Evolutionary conservation across 2,888 invertebrate genomes (phyloP), one percentile per base, ranked within the genome.

Genomic region (Diarsia brunnea): DNA sequence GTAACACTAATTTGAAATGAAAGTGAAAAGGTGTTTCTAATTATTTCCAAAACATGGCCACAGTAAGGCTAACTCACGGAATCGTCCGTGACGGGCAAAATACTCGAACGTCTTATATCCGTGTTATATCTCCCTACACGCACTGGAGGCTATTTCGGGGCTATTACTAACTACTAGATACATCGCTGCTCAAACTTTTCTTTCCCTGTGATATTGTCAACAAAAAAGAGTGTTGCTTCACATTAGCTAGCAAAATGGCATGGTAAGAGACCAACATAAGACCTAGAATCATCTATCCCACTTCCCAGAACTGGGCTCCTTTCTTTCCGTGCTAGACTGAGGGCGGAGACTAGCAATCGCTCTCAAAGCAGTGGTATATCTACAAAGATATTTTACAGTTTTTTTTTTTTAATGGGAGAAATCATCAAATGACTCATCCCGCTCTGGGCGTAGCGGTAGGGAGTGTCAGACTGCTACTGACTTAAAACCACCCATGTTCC

Each of bases 81-180:
- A 84, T 87, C 88, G 92, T 91, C 92, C 91, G 84, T 92, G 93
- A 89, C 87, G 81, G 76, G 87, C 79, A 84, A 90, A 92, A 82
- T 81, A 88, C 77, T 81, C 66, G 69, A 68, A 58, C 79, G 65
- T 66, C 75, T 78, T 74, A 69, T 64, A 73, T 75, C 71, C 69
- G 69, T 78, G 43, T 53, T 79, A 81, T 85, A 84, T 75, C 68
- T 79, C 86, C 85, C 86, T 84, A 85, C 89, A 90, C 90, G 89
- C 88, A 88, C 85, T 88, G 86, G 81, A 83, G 83, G 86, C 88
- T 94, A 93, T 92, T 94, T 93, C 71, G 83, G 89, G 87, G 88
- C 80, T 86, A 89, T 87, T 89, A 89, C 91, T 90, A 91, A 89
- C 84, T 75, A 86, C 83, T 84, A 84, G 63, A 21, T 78, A 27